Base-by-base conservation (phyloP, 2,113 vertebrate genomes). In the Rhizomys pruinosus region DNA sequence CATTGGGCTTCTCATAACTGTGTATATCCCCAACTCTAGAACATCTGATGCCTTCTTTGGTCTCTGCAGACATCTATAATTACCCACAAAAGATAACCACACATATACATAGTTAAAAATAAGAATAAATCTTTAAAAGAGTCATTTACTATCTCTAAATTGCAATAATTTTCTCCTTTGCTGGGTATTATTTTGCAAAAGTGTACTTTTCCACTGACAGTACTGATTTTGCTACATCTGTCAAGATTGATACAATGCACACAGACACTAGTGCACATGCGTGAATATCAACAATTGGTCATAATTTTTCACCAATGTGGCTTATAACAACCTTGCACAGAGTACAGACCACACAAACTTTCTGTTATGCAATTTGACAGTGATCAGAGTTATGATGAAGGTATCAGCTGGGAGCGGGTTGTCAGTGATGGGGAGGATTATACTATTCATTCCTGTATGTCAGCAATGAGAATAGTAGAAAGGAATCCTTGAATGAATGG, bases 341-440 rank as follows among this genome's bases (percentile, higher is more conserved):
- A 95, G 73, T 85, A 82, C 57, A 95, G 92, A 95, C 29, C 72
- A 73, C n/a, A 96, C 73, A 77, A 90, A 93, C 97, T 96, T 97
- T 94, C 84, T 86, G 29, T 87, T 68, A 39, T 92, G 39, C 78
- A 55, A 94, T 97, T 94, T 97, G 92, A n/a, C 94, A 90, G 16
- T 59, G 86, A 95, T 95, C 93, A n/a, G 59, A 94, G 76, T 64
- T 27, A 52, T 68, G 72, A n/a, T 11, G 44, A 71, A 96, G 17
- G 12, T 94, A 55, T 55, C 71, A 92, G 66, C 11, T 88, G 61
- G 85, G 80, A 93, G 59, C 27, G 87, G 91, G 95, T n/a, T n/a
- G 5, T 44, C 78, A 74, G 29, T 32, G 17, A 44, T 68, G 25
- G 20, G 81, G 87, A 95, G 57, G 29, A 77, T 89, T 55, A 27